Percentiles rank a stretch among this genome's conserved stretches.
Conservation (phyloP, 2,888 invertebrate species). For the Stenodera caucasica region DNA sequence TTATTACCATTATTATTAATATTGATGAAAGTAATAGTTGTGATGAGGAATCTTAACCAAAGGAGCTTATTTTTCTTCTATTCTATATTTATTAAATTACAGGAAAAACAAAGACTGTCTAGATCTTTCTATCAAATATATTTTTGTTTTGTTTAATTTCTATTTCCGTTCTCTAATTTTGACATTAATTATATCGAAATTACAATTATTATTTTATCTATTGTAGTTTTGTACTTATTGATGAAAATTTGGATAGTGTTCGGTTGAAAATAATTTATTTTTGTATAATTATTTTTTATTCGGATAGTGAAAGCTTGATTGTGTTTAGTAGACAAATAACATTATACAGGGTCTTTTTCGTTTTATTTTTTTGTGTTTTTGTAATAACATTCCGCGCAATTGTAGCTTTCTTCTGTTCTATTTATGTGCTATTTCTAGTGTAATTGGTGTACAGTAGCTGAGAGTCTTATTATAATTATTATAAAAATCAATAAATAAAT, state of each 20-base stretch:
- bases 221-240: constrained; percentile 25
- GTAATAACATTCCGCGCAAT: background rate
- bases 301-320: too few species aligned
- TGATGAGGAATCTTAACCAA: constrained; percentile 25
- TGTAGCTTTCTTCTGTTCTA: background rate
- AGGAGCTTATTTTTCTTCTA: constrained; percentile 9
- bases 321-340: too few species aligned
- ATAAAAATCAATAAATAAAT: background rate
- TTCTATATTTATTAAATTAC: background rate
- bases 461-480: background rate
- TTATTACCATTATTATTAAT: too few species aligned
- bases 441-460: background rate
- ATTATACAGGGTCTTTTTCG: background rate
- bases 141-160: background rate
- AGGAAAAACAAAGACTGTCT: background rate
- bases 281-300: constrained; percentile 12
- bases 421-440: background rate
- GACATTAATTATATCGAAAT: background rate
- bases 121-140: background rate
- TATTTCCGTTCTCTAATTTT: background rate
- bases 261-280: constrained; percentile 16
- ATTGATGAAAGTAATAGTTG: constrained; percentile 11
- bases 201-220: constrained; percentile 9
- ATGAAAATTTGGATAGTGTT: background rate
- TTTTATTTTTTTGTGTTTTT: background rate